phyloP scores from a whole-genome alignment of 2,797 vertebrate genomes.

The Lithobates sylvaticus region DNA sequence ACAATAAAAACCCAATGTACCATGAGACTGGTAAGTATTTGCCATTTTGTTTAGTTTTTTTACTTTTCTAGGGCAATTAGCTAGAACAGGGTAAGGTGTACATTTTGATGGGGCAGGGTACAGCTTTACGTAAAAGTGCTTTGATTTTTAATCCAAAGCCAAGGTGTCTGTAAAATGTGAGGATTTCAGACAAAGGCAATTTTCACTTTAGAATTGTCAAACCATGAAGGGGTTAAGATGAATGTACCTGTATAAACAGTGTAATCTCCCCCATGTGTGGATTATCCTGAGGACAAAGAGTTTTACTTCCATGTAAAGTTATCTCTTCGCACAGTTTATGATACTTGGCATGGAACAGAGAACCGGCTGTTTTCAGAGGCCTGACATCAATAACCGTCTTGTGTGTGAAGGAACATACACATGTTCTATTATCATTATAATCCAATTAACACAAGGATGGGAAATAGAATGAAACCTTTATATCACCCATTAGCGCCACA shows the following conservation, averaged over 20 bases:
- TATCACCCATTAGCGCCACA: not conserved
- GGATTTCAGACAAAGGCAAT: not conserved
- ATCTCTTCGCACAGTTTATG: conserved; percentile 41
- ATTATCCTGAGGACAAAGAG: conserved; percentile 46
- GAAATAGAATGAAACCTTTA: conserved; percentile 47
- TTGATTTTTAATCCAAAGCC: not conserved
- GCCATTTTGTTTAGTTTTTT: too few relatives aligned
- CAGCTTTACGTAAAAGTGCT: too few relatives aligned
- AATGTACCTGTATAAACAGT: conserved; percentile 27
- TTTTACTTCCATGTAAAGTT: conserved; percentile 50
- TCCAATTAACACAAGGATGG: conserved; percentile 59
- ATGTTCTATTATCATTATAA: conserved; percentile 58
- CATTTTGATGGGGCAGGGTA: too few relatives aligned
- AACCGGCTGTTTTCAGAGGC: conserved; percentile 32
- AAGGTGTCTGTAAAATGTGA: not conserved
- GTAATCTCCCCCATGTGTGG: conserved; percentile 14
- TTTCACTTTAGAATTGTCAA: not conserved
- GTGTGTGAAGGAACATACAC: conserved; percentile 30
- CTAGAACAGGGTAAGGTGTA: too few relatives aligned
- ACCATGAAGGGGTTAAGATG: conserved; percentile 37
- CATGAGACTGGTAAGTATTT: too few relatives aligned
- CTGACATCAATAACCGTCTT: conserved; percentile 13
- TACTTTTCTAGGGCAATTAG: too few relatives aligned
- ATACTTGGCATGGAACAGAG: conserved; percentile 41
- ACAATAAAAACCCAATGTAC: too few relatives aligned